Evolutionary conservation across 2,113 vertebrate species (phyloP).

Genomic region (Rousettus leschenaultii): DNA sequence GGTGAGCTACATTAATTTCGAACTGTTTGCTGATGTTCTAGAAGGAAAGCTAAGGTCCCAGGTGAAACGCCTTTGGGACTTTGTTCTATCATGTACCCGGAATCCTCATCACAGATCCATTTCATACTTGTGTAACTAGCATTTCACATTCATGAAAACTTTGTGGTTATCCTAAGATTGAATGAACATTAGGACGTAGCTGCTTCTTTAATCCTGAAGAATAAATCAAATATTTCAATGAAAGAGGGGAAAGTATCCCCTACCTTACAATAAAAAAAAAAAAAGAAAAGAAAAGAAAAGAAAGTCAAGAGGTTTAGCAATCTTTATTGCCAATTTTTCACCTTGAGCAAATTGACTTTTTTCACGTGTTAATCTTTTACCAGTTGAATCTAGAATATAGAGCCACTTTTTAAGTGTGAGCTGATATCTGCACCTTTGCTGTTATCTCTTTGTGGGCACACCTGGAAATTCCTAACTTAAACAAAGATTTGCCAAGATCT

Average conservation of each 20-base stretch:
- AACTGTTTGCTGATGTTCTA: slow-evolving; percentile 66
- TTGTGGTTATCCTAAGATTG: slow-evolving; percentile 63
- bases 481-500: background rate
- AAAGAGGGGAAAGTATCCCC: background rate
- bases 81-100: background rate
- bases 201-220: background rate
- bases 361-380: background rate
- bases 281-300: background rate
- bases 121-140: slow-evolving; percentile 42
- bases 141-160: slow-evolving; percentile 44
- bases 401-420: slow-evolving; percentile 72
- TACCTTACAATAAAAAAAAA: background rate
- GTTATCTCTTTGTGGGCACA: background rate
- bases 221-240: slow-evolving; percentile 3
- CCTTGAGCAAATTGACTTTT: slow-evolving; percentile 11
- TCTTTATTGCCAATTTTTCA: background rate
- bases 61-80: background rate
- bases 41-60: slow-evolving; percentile 49
- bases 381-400: background rate
- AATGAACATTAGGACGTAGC: slow-evolving; percentile 46
- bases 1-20: slow-evolving; percentile 32
- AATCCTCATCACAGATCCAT: slow-evolving; percentile 51
- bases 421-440: slow-evolving; percentile 55
- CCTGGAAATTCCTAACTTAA: background rate
- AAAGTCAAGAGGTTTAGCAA: background rate